Base-by-base conservation (phyloP, 2,888 invertebrate genomes). In the Lysandra coridon region DNA sequence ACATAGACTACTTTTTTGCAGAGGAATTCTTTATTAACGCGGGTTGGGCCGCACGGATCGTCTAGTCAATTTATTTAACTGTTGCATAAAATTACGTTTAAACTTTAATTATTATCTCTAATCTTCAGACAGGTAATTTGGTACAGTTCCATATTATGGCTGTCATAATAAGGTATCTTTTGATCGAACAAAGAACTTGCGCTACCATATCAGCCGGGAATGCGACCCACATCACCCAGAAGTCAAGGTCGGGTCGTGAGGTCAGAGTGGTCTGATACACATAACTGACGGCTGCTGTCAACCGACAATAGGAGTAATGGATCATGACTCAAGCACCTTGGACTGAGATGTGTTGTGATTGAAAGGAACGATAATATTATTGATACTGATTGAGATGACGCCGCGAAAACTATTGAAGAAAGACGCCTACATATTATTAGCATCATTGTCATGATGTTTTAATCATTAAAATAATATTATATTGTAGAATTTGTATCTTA, bases 271-370 rank as follows among this genome's bases (percentile, higher is more conserved):
- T 57, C 76, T 76, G 76, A 30, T 76, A 76, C 76, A 76, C 33
- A 33, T 76, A 76, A 76, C 17, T 76, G 76, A 75, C 75, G 7
- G 44, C 40, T 7, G 76, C 57, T 30, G 76, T 76, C 76, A 53
- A 33, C 23, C 53, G 53, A 76, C 76, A 76, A 76, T 76, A 33
- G 57, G 76, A 5, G 76, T 76, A 53, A 76, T 76, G 76, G 76
- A 76, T 17, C 23, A 23, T 30, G n/a, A n/a, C 12, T 44, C n/a
- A 44, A 10, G n/a, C 7, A 49, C 75, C 44, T 49, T 23, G 75
- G 44, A 49, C 0, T n/a, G n/a, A 73, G 73, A 33, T 49, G 49
- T 75, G 75, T 75, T 10, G 10, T 49, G 49, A 75, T 37, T 69
- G 37, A 37, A 69, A 14, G 33, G 5, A 37, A 69, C 2, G 10